Evolutionary conservation across 2,888 invertebrate species (phyloP), one percentile per base, ranked within the genome.

Genomic region (Folsomia candida): DNA sequence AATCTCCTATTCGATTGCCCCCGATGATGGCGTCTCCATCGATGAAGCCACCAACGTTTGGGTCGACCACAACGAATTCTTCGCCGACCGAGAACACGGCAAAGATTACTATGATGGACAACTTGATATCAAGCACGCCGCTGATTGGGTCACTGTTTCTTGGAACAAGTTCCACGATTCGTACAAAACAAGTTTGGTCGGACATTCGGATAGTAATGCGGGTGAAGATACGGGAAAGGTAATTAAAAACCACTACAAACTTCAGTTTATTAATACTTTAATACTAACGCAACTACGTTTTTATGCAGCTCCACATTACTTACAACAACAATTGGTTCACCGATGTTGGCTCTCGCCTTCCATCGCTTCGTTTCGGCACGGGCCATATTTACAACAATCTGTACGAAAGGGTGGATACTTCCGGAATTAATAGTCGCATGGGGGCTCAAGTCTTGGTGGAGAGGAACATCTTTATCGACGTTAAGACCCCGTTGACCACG

Each of bases 21-120:
- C 67, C 1, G 67, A 70, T 47, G 70, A 70, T 47, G 70, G 67
- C 1, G n/a, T 70, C 14, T 67, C 70, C 6, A 70, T 70, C 22
- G 70, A 70, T 29, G 67, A 70, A 58, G 29, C 70, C 28, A 61
- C 61, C 14, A 67, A 70, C 20, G 70, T 70, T 0, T 70, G 70
- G 70, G 29, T 70, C 18, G 70, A 70, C 26, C 70, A 70, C 26
- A 62, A 62, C 25, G 67, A 70, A n/a, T 70, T 70, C 37, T 70
- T 57, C 51, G 61, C 70, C 1, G 70, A 70, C 26, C 27, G 61
- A 24, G 58, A 61, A 0, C 66, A 65, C 26, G 70, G 51, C 26
- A 70, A 70, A 58, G 70, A 70, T 58, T 70, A 62, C 24, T 70
- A 70, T 57, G 70, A 70, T 62, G 70, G 70, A 9, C 63, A 67